phyloP scores from a whole-genome alignment of 1,140 invertebrate species.

The Pararge aegeria region DNA sequence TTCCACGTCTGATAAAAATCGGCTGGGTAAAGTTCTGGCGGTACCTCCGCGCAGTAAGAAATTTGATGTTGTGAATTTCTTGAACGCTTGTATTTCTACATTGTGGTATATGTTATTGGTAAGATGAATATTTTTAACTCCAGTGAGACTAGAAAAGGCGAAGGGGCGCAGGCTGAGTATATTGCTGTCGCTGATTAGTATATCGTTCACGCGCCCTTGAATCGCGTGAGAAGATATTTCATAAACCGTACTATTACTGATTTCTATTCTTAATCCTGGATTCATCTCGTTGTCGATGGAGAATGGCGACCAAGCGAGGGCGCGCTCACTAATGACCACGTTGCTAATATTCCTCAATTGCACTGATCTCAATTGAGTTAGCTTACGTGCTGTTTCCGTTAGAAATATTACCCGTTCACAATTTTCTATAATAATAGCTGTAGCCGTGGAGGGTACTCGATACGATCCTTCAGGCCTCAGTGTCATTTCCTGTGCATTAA shows the following conservation, averaged over 20 bases:
- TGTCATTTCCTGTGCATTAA: conserved; percentile 79
- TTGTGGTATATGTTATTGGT: conserved; percentile 79
- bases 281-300: conserved; percentile 49
- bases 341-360: conserved; percentile 53
- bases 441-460: conserved; percentile 76
- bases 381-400: conserved; percentile 64
- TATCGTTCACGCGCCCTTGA: conserved; percentile 84
- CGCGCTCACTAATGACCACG: conserved; percentile 58
- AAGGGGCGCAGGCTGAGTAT: conserved; percentile 84
- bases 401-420: conserved; percentile 79
- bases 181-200: conserved; percentile 82
- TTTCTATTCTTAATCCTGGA: conserved; percentile 61
- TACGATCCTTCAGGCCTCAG: conserved; percentile 80
- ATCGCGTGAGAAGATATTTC: conserved; percentile 85
- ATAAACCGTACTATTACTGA: conserved; percentile 76
- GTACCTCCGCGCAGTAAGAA: conserved; percentile 80
- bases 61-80: conserved; percentile 86
- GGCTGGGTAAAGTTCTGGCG: conserved; percentile 81
- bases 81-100: conserved; percentile 87
- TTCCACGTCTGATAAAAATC: conserved; percentile 86
- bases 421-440: conserved; percentile 76
- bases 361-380: conserved; percentile 58
- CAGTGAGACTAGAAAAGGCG: conserved; percentile 85
- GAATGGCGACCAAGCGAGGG: conserved; percentile 62
- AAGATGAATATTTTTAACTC: conserved; percentile 79